Evolutionary conservation across 2,113 vertebrate genomes (phyloP).

Genomic region (Larimichthys crocea): DNA sequence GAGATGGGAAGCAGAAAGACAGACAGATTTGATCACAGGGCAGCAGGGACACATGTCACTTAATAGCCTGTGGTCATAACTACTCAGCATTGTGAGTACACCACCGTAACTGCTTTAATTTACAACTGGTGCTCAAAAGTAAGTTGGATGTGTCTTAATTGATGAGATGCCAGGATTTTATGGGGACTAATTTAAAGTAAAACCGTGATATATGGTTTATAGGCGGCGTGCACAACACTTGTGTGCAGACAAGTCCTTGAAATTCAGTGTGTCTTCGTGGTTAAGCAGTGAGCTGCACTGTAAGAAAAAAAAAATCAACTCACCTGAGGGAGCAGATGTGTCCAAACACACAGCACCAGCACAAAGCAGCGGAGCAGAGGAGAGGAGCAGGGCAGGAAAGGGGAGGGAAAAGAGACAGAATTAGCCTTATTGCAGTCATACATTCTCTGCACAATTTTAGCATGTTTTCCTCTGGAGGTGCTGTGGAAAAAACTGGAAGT

Average conservation of each 20-base stretch:
- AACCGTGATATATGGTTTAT: constrained; percentile 28
- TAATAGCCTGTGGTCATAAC: constrained; percentile 23
- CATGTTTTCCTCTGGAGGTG: constrained; percentile 38
- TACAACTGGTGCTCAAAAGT: constrained; percentile 41
- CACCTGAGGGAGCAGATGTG: constrained; percentile 67
- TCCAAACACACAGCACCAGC: constrained; percentile 47
- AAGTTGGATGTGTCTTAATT: constrained; percentile 34
- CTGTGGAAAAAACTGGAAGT: constrained; percentile 7
- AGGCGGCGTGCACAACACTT: not conserved
- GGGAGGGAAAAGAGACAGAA: constrained; percentile 50
- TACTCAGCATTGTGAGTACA: constrained; percentile 17
- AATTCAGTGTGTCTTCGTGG: constrained; percentile 18
- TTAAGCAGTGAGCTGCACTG: constrained; percentile 6
- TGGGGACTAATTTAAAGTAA: constrained; percentile 27
- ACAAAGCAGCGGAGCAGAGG: constrained; percentile 10
- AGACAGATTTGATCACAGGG: constrained; percentile 43
- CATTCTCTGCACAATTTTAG: constrained; percentile 38
- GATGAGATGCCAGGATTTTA: constrained; percentile 44
- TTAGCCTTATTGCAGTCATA: constrained; percentile 56
- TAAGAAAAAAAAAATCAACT: constrained; percentile 52
- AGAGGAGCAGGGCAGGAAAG: constrained; percentile 2
- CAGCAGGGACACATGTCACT: constrained; percentile 42
- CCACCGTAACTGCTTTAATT: constrained; percentile 45
- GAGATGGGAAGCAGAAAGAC: not conserved
- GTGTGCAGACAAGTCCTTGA: constrained; percentile 24